Percentiles rank a stretch among this genome's conserved stretches.
These are phyloP conservation scores for Diadophis punctatus DNA, from an alignment of 2,113 vertebrate genomes.

Conservation along the genomic window DNA sequence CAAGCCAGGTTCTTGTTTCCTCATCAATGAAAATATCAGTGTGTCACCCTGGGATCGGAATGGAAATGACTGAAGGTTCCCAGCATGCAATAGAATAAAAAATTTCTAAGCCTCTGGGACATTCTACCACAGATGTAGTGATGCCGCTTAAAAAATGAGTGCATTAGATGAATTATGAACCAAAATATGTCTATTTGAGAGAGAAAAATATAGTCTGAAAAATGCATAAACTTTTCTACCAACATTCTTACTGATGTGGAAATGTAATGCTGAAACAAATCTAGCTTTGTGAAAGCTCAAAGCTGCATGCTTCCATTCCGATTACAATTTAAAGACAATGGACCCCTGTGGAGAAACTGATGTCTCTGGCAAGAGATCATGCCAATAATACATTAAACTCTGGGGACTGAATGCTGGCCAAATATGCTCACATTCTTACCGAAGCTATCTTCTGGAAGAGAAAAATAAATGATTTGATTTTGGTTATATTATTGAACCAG, in stretches of 20 bases:
- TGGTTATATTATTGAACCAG: neutral
- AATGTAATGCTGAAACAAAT: neutral
- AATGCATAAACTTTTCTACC: neutral
- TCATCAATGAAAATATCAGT: conserved; percentile 21
- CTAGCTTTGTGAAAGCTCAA: neutral
- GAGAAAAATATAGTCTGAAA: neutral
- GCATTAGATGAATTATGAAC: neutral
- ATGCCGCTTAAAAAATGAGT: neutral
- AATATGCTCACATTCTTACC: neutral
- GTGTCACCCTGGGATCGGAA: conserved; percentile 29
- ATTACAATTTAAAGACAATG: neutral
- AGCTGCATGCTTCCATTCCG: neutral
- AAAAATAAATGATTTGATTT: neutral
- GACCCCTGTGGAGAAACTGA: neutral
- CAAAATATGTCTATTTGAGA: neutral
- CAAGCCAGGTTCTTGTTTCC: neutral
- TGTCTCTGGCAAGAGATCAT: neutral
- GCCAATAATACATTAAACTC: neutral
- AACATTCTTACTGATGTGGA: neutral
- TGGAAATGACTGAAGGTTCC: conserved; percentile 33
- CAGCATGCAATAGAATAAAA: conserved; percentile 5
- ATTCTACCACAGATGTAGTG: neutral
- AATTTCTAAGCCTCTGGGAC: conserved; percentile 1
- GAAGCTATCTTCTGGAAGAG: neutral
- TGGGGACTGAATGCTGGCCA: neutral